Evolutionary conservation across 2,113 vertebrate species (phyloP), one percentile per base, ranked within the genome.

Genomic region (Salvator merianae): DNA sequence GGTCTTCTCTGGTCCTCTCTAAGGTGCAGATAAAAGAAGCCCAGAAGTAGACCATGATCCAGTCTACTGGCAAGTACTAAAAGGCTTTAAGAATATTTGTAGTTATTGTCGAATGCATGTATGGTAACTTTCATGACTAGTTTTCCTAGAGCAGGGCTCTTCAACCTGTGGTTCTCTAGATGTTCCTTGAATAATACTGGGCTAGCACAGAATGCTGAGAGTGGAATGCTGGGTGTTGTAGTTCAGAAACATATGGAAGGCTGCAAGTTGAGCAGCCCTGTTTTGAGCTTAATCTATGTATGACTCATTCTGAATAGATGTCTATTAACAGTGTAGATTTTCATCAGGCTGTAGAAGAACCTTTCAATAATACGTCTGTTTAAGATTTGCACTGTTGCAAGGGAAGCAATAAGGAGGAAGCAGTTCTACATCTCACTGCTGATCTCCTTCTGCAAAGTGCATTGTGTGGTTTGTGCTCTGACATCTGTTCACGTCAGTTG

Each of bases 371-470:
- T 55, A n/a, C 0, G 1, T 36, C 89, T 72, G 62, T 83, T 90
- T 43, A 53, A 90, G 81, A 53, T 82, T 55, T 83, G 81, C 83
- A 28, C 77, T 86, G 70, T 30, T 59, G 24, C 53, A 53, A 81
- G 2, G 18, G 2, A 20, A 59, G 73, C 68, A 91, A 36, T 18
- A 87, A 0, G 71, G 79, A 78, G 63, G 34, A 7, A 40, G 79
- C 28, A 77, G 78, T 50, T 89, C 71, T 83, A 88, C 87, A 80
- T 83, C 2, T 68, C 85, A 10, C 43, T 0, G 71, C 87, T 63
- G 80, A 4, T 62, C 89, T 86, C 84, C 76, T 88, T 18, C 50
- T 91, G 91, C 89, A 81, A 88, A 93, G 82, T 78, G 81, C 88
- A 82, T 83, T 6, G 59, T 1, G 74, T 85, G 87, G 87, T 72